Evolutionary conservation across 2,113 vertebrate species (phyloP), one percentile per base, ranked within the genome.

Genomic region (Sialia sialis): DNA sequence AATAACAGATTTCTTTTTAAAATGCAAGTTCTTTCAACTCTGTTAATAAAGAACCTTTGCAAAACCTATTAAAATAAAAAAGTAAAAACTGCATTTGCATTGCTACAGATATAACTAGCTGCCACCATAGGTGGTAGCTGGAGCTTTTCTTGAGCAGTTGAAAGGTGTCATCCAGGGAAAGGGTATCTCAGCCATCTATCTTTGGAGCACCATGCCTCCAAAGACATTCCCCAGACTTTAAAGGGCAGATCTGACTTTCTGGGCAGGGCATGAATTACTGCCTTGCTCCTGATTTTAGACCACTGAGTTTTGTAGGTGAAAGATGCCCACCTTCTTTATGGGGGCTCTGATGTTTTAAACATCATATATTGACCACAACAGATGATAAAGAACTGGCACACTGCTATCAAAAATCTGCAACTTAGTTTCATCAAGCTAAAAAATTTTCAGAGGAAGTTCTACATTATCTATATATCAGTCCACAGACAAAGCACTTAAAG

Each of bases 341-440:
- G 36, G 8, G 23, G 27, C 32, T 11, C n/a, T 19, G 10, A 36
- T 16, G 21, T 49, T 73, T 81, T 46, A 62, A 30, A 75, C 6
- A 16, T 94, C 62, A 70, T 10, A 18, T 8, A 46, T 4, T 6
- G 87, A 20, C 4, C n/a, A 46, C 0, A 0, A n/a, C 21, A 75
- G 14, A 36, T 1, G 1, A 91, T 25, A 34, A 82, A 76, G n/a
- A 90, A 39, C 29, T 22, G 26, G 34, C 23, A 62, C 32, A 12
- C 13, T 26, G 6, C 20, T 36, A 55, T 25, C 44, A 73, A 46
- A 80, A 73, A 51, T 23, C 41, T 36, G 30, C 36, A 62, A 25
- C 29, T 80, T 7, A 1, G 27, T n/a, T 83, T 80, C 58, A 80
- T 22, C 19, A 60, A 44, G 5, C 34, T n/a, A 56, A 82, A 82